These are phyloP conservation scores for Trissolcus japonicus DNA, from an alignment of 2,888 invertebrate species.

Conservation along the genomic window DNA sequence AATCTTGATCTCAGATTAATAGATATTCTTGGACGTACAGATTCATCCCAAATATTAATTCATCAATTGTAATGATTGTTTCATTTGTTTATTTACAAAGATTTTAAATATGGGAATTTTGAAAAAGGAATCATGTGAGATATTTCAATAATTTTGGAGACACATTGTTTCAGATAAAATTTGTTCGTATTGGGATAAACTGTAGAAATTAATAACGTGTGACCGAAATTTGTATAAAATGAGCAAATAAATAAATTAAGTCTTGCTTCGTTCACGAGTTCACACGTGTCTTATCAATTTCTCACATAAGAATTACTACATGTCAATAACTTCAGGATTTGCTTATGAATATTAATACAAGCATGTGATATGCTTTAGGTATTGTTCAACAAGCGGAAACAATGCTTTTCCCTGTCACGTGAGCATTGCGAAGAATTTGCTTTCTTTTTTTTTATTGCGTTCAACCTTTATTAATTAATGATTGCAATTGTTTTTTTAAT, in stretches of 20 bases:
- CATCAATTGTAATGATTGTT: too few relatives aligned
- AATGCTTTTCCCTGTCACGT: constrained; percentile 50
- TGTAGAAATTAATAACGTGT: constrained; percentile 12
- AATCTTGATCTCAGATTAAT: too few relatives aligned
- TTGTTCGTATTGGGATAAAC: too few relatives aligned
- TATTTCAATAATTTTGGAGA: too few relatives aligned
- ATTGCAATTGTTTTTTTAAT: neutral
- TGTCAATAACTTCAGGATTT: constrained; percentile 54
- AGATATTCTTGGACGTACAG: too few relatives aligned
- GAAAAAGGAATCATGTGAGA: too few relatives aligned
- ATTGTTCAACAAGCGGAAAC: constrained; percentile 55
- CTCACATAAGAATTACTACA: constrained; percentile 47
- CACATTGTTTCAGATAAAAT: too few relatives aligned
- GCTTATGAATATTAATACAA: constrained; percentile 51
- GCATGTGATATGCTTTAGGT: constrained; percentile 41
- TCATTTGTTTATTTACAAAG: neutral
- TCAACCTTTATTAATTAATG: constrained; percentile 1
- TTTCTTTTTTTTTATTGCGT: constrained; percentile 29
- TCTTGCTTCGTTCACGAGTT: constrained; percentile 21
- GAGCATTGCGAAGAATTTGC: constrained; percentile 32
- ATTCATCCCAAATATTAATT: too few relatives aligned
- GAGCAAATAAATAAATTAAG: constrained; percentile 10
- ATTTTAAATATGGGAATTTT: neutral
- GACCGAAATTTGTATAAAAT: neutral
- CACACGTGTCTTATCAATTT: constrained; percentile 55